Percentiles rank a stretch among this genome's conserved stretches.
Evolutionary conservation across 2,888 invertebrate species (phyloP).

Genomic region (Dasysyrphus albostriatus): DNA sequence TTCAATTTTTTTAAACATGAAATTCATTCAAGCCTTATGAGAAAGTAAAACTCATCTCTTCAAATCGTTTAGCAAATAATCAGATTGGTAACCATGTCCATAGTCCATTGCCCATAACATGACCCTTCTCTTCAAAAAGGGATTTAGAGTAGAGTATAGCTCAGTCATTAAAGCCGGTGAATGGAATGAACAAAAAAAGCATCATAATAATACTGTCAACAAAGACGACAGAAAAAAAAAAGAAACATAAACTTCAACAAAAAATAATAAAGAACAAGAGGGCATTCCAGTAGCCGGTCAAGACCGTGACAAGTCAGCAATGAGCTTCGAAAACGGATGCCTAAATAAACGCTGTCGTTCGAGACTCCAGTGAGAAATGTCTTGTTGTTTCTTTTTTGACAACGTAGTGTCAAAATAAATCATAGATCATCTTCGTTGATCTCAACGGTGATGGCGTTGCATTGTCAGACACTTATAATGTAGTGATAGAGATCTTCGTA

Average conservation of each 20-base stretch:
- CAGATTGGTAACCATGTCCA: not conserved
- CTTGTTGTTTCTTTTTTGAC: slow-evolving; percentile 40
- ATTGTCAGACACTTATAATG: not conserved
- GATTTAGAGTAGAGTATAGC: not conserved
- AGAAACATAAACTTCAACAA: not conserved
- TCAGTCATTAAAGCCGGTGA: slow-evolving; percentile 64
- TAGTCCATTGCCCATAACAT: slow-evolving; percentile 19
- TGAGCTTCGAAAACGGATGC: slow-evolving; percentile 53
- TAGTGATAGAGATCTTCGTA: slow-evolving; percentile 35
- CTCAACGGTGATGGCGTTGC: not conserved
- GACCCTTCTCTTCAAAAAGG: slow-evolving; percentile 22
- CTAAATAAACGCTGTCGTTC: slow-evolving; percentile 49
- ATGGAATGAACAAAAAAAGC: slow-evolving; percentile 38
- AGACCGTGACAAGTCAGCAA: slow-evolving; percentile 22
- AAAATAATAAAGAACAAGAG: slow-evolving; percentile 41
- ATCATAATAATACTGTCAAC: slow-evolving; percentile 39
- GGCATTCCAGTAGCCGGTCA: slow-evolving; percentile 67
- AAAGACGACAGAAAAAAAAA: slow-evolving; percentile 43
- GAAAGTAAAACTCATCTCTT: not conserved
- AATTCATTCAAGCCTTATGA: too few species aligned
- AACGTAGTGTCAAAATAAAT: slow-evolving; percentile 64
- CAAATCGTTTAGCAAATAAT: not conserved
- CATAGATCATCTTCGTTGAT: slow-evolving; percentile 29
- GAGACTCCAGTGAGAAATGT: not conserved
- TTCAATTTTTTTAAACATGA: too few species aligned